These are phyloP conservation scores for Synergus laeviventris DNA, from an alignment of 2,888 invertebrate species.

Conservation along the genomic window DNA sequence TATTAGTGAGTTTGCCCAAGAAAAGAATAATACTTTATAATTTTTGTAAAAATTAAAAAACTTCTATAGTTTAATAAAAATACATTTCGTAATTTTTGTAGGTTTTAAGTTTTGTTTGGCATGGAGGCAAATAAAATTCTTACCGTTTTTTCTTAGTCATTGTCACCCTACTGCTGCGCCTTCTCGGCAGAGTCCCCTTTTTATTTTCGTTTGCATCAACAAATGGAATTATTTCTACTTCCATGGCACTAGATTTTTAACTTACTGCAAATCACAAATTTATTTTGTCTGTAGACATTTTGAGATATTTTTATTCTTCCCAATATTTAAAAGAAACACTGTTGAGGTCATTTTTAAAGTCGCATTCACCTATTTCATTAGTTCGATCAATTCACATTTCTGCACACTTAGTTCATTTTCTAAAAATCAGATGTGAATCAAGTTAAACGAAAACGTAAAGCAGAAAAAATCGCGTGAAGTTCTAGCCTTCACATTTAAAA, in stretches of 20 bases:
- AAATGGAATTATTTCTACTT: conserved; percentile 70
- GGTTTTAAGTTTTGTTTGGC: too few relatives aligned
- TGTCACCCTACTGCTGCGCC: conserved; percentile 62
- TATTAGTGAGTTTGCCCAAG: too few relatives aligned
- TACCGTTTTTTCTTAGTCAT: conserved; percentile 66
- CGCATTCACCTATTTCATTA: not conserved
- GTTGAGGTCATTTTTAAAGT: not conserved
- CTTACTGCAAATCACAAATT: not conserved
- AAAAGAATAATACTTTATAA: too few relatives aligned
- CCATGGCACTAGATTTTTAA: conserved; percentile 56
- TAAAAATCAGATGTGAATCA: not conserved
- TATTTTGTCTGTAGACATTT: not conserved
- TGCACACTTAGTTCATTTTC: not conserved
- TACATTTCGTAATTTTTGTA: too few relatives aligned
- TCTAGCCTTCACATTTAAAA: not conserved
- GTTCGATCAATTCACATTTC: not conserved
- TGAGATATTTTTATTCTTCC: not conserved
- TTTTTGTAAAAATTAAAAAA: too few relatives aligned
- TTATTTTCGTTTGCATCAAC: conserved; percentile 60
- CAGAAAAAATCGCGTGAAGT: not conserved
- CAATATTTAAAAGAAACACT: not conserved
- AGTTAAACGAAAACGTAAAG: not conserved
- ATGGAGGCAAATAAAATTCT: conserved; percentile 47
- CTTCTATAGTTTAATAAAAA: too few relatives aligned
- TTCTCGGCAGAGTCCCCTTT: conserved; percentile 50